These are phyloP conservation scores for Cerceris rybyensis DNA, from an alignment of 2,888 invertebrate genomes.

Conservation along the genomic window DNA sequence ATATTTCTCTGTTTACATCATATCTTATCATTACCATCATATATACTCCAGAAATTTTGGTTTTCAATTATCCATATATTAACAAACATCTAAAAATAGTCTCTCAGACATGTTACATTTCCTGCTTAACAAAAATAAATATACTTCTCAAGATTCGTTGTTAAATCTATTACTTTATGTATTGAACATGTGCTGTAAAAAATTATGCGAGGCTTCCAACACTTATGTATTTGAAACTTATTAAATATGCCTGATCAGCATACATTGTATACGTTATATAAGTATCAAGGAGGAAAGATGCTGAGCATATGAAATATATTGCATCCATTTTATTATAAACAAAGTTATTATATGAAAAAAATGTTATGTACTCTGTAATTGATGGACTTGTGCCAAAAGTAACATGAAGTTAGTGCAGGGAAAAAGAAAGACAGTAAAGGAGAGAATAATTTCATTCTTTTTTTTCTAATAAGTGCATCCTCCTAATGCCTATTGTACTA, in stretches of 20 bases:
- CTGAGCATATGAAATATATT: neutral
- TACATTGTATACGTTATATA: too few relatives aligned
- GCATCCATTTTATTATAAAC: slow-evolving; percentile 7
- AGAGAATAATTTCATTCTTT: neutral
- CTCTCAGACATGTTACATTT: neutral
- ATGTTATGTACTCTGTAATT: neutral
- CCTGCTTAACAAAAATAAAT: neutral
- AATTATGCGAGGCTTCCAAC: slow-evolving; percentile 6
- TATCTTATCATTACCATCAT: neutral
- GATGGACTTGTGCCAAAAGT: too few relatives aligned
- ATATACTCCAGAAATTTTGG: neutral
- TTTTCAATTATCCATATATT: too few relatives aligned
- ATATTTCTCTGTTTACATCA: neutral
- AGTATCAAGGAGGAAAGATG: too few relatives aligned
- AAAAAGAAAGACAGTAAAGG: slow-evolving; percentile 38
- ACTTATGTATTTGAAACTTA: slow-evolving; percentile 13
- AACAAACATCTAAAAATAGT: too few relatives aligned
- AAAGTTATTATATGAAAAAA: slow-evolving; percentile 7
- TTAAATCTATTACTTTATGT: slow-evolving; percentile 14
- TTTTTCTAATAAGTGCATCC: neutral
- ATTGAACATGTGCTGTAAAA: slow-evolving; percentile 16
- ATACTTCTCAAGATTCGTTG: neutral
- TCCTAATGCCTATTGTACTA: neutral
- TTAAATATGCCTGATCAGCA: slow-evolving; percentile 3
- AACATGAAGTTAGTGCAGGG: slow-evolving; percentile 25